Evolutionary conservation across 2,888 invertebrate species (phyloP), one percentile per base, ranked within the genome.

Genomic region (Choristoneura rosaceana): DNA sequence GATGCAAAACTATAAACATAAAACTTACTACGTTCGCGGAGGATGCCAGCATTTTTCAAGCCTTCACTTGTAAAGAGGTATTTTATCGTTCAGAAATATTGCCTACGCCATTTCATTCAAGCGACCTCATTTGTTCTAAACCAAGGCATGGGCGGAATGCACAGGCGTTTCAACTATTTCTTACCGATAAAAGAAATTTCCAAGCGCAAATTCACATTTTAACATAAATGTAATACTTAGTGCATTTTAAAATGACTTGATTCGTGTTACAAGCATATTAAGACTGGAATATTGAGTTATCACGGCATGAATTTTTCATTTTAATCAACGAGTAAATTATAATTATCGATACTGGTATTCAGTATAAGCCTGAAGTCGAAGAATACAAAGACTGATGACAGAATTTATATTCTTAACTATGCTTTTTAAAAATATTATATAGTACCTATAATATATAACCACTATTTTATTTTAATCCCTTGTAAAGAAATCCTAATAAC

Each of bases 81-180:
- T 73, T 73, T 73, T 73, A 73, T 73, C 69, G 68, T 73, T 73
- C 63, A 73, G 73, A 73, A 73, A 73, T 73, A 73, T 69, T 73
- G 73, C 73, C 63, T 69, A 73, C 73, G 73, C 73, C 73, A 73
- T 73, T 73, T 43, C 71, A 71, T 68, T 33, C 67, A 67, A 68
- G 71, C 71, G 71, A 71, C 71, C 71, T 71, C 71, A 71, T 71
- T 71, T 71, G 71, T 71, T 71, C 62, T 71, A 68, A 71, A 71
- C 67, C 67, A 67, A 71, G 67, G 67, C 67, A 71, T 38, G 71
- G 58, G 9, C 43, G 71, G 71, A 67, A 68, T 71, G 67, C 67
- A 68, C 71, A 47, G 62, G 61, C 67, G 50, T 47, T 63, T 41
- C 38, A 71, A 71, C 71, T 58, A 68, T 71, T 71, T 67, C 67